phyloP scores from a whole-genome alignment of 2,797 vertebrate genomes.

The Catharus ustulatus region DNA sequence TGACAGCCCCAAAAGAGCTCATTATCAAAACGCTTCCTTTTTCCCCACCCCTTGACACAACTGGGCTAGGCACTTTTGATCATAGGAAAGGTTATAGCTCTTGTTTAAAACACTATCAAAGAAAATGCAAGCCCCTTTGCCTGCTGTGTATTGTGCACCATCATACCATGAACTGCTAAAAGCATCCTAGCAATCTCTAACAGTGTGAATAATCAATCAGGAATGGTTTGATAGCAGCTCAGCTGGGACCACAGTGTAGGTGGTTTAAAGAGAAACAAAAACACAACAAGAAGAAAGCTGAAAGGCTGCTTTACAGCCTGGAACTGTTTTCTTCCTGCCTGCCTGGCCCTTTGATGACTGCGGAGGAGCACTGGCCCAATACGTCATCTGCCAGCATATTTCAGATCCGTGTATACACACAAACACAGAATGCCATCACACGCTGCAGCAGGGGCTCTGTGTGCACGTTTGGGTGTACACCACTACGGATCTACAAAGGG shows the following conservation, averaged over 20 bases:
- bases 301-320: background rate
- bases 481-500: background rate
- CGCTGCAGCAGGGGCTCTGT: background rate
- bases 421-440: slow-evolving; percentile 24
- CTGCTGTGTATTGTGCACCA: background rate
- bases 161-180: background rate
- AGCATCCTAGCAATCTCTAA: background rate
- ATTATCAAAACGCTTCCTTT: slow-evolving; percentile 57
- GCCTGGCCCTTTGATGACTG: background rate
- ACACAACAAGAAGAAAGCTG: background rate
- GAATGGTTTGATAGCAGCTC: background rate
- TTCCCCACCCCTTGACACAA: slow-evolving; percentile 9
- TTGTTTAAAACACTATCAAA: slow-evolving; percentile 12
- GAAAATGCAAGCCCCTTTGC: background rate
- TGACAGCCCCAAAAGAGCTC: slow-evolving; percentile 24
- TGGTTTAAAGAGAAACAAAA: slow-evolving; percentile 27
- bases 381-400: background rate
- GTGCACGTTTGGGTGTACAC: background rate
- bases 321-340: background rate
- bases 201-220: background rate
- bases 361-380: background rate
- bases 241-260: background rate
- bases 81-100: slow-evolving; percentile 23
- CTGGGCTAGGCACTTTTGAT: slow-evolving; percentile 11
- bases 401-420: background rate